A percentile compares a stretch with the other conserved stretches of the same genome.
Evolutionary conservation across 2,797 vertebrate species (phyloP).

Genomic region (Trachurus trachurus): DNA sequence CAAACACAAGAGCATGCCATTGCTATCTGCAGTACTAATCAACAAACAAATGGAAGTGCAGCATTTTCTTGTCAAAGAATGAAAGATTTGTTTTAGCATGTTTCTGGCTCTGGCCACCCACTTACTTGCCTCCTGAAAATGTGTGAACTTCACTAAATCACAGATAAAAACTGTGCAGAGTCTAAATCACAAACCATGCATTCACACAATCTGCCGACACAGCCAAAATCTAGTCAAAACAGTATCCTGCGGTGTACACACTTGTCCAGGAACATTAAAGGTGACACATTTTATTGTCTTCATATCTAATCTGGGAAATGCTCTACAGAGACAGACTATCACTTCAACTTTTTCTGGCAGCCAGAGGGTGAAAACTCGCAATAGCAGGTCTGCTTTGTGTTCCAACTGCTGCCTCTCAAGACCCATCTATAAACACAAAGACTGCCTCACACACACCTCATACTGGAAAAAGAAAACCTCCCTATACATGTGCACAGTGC

Average conservation of each 20-base stretch:
- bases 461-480: constrained; percentile 40
- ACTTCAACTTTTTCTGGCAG: constrained; percentile 73
- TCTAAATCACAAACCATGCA: constrained; percentile 25
- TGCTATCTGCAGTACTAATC: background rate
- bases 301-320: constrained; percentile 73
- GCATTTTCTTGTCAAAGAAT: constrained; percentile 48
- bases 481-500: constrained; percentile 48
- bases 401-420: constrained; percentile 68
- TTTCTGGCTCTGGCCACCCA: constrained; percentile 59
- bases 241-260: constrained; percentile 7
- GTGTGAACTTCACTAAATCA: constrained; percentile 60
- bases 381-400: constrained; percentile 77
- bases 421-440: constrained; percentile 70
- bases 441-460: constrained; percentile 42
- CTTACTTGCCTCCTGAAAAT: constrained; percentile 48
- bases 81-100: constrained; percentile 17
- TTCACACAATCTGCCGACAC: background rate
- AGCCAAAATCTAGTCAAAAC: constrained; percentile 39
- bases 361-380: constrained; percentile 62
- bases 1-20: background rate
- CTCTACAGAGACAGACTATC: constrained; percentile 60
- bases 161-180: constrained; percentile 31
- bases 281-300: constrained; percentile 56
- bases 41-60: constrained; percentile 24
- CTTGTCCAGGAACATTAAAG: constrained; percentile 47